Percentiles rank a stretch among this genome's conserved stretches.
Evolutionary conservation across 2,888 invertebrate species (phyloP).

Genomic region (Patella caerulea): DNA sequence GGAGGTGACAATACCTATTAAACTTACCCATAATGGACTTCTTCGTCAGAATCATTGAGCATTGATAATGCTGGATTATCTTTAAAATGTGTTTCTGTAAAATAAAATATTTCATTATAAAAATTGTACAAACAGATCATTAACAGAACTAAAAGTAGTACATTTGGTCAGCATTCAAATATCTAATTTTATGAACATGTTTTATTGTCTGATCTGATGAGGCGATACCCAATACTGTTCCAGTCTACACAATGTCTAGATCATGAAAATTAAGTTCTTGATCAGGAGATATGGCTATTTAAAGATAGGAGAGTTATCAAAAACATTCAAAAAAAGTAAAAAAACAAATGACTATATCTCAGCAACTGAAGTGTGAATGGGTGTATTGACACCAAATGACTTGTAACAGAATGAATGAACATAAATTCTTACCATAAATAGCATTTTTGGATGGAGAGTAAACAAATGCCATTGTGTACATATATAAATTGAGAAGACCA

Average conservation of each 20-base stretch:
- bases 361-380: no score
- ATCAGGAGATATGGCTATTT: no score
- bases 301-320: not conserved
- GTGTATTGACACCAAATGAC: no score
- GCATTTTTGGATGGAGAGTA: slow-evolving; percentile 88
- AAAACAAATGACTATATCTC: not conserved
- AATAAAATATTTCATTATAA: slow-evolving; percentile 30
- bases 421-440: slow-evolving; percentile 80
- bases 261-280: no score
- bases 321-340: not conserved
- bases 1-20: not conserved
- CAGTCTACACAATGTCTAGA: no score
- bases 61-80: slow-evolving; percentile 98
- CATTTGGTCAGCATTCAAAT: no score
- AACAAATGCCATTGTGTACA: slow-evolving; percentile 94
- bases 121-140: not conserved
- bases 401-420: not conserved
- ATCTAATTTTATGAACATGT: no score
- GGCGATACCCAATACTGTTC: no score
- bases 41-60: slow-evolving; percentile 96
- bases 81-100: slow-evolving; percentile 89
- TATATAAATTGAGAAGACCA: slow-evolving; percentile 92
- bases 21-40: slow-evolving; percentile 88
- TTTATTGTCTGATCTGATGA: no score
- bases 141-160: no score